phyloP scores from a whole-genome alignment of 2,113 vertebrate species.

The Peromyscus maniculatus region DNA sequence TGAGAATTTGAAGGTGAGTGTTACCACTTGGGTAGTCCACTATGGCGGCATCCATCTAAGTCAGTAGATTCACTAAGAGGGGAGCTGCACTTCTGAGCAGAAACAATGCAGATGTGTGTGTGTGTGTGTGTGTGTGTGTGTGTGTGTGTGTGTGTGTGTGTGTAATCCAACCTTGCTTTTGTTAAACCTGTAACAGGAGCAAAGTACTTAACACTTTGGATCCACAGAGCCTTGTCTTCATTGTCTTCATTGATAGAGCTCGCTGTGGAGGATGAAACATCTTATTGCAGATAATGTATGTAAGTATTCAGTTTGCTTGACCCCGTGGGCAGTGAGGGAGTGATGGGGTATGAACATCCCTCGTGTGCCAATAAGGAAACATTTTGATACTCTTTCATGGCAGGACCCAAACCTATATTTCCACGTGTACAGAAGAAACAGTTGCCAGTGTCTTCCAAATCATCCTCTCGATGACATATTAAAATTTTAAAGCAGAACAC shows the following conservation, averaged over 20 bases:
- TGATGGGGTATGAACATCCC: neutral
- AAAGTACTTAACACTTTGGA: neutral
- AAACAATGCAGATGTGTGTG: neutral
- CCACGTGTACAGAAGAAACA: neutral
- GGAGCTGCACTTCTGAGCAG: neutral
- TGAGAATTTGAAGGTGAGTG: conserved; percentile 6
- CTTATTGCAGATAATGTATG: neutral
- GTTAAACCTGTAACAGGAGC: neutral
- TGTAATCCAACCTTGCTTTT: neutral
- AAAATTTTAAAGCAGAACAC: neutral
- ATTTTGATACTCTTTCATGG: neutral
- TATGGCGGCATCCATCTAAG: neutral
- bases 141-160: no score
- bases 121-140: no score
- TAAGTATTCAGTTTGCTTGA: neutral
- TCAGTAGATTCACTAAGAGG: neutral
- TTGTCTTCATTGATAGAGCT: neutral
- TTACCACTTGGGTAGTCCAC: neutral
- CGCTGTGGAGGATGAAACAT: neutral
- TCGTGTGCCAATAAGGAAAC: no score
- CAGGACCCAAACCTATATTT: neutral
- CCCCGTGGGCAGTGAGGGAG: neutral
- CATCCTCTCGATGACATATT: neutral
- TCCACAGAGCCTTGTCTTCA: neutral
- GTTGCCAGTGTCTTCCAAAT: neutral